A percentile compares a stretch with the other conserved stretches of the same genome.
Evolutionary conservation across 1,140 invertebrate species (phyloP).

Genomic region (Pseudomyrmex sp.): DNA sequence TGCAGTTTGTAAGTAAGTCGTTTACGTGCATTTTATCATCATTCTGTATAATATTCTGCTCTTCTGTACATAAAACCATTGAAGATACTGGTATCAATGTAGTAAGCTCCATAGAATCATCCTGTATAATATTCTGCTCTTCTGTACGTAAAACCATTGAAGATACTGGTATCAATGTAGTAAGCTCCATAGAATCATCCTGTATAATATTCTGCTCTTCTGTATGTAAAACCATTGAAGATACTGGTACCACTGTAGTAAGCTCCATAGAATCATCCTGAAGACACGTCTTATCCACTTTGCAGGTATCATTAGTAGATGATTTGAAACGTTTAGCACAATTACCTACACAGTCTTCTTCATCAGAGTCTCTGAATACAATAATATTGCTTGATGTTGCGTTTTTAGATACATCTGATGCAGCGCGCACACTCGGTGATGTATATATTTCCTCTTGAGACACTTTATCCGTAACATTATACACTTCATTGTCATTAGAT

Average conservation of each 20-base stretch:
- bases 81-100: slow-evolving; percentile 18
- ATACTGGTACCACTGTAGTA: slow-evolving; percentile 26
- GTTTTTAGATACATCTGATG: neutral
- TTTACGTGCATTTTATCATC: neutral
- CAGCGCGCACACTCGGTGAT: neutral
- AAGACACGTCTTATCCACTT: slow-evolving; percentile 13
- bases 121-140: slow-evolving; percentile 14
- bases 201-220: slow-evolving; percentile 15
- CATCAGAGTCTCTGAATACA: slow-evolving; percentile 15
- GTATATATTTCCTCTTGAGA: too few relatives aligned
- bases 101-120: slow-evolving; percentile 51
- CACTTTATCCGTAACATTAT: too few relatives aligned
- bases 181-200: slow-evolving; percentile 48
- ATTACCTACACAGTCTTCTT: neutral
- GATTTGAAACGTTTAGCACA: neutral
- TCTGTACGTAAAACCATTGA: neutral
- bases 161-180: slow-evolving; percentile 16
- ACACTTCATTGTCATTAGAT: too few relatives aligned
- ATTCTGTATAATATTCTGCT: slow-evolving; percentile 9
- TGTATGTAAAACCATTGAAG: neutral
- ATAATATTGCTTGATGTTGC: neutral
- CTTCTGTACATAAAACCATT: too few relatives aligned
- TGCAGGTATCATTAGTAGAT: slow-evolving; percentile 1
- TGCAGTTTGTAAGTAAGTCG: neutral
- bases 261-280: slow-evolving; percentile 49